Evolutionary conservation across 2,888 invertebrate species (phyloP).

Genomic region (Therioaphis trifolii): DNA sequence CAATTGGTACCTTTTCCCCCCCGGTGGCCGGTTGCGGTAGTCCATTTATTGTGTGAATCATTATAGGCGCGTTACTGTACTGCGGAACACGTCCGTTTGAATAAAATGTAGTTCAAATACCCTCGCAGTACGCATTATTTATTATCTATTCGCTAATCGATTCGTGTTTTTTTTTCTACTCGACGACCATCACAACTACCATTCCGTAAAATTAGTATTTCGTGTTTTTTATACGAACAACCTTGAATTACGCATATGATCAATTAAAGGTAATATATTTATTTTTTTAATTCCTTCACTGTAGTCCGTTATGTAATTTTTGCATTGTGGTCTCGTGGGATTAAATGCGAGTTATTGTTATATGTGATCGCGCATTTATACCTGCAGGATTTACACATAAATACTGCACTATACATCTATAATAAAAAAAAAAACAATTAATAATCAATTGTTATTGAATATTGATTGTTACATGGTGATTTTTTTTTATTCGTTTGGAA

Average conservation of each 20-base stretch:
- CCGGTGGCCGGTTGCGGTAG: too few species aligned
- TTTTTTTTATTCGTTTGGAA: too few species aligned
- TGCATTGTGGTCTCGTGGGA: not conserved
- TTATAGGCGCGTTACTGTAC: too few species aligned
- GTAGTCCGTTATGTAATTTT: not conserved
- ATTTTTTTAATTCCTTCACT: not conserved
- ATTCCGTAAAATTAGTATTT: not conserved
- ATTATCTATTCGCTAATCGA: not conserved
- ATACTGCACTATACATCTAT: too few species aligned
- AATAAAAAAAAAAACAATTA: too few species aligned
- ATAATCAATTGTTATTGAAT: too few species aligned
- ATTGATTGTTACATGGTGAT: too few species aligned
- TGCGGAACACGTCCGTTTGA: not conserved
- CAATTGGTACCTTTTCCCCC: not conserved
- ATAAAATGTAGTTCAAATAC: constrained; percentile 37
- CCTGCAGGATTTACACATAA: too few species aligned
- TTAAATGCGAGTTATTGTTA: too few species aligned
- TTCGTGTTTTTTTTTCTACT: not conserved
- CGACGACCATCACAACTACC: not conserved
- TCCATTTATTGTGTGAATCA: too few species aligned
- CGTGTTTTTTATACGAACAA: constrained; percentile 35
- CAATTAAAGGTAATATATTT: constrained; percentile 26
- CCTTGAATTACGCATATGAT: constrained; percentile 37
- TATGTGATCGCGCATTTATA: too few species aligned
- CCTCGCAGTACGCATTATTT: not conserved